A percentile compares a stretch with the other conserved stretches of the same genome.
Evolutionary conservation across 2,888 invertebrate species (phyloP).

Genomic region (Tillus elongatus): DNA sequence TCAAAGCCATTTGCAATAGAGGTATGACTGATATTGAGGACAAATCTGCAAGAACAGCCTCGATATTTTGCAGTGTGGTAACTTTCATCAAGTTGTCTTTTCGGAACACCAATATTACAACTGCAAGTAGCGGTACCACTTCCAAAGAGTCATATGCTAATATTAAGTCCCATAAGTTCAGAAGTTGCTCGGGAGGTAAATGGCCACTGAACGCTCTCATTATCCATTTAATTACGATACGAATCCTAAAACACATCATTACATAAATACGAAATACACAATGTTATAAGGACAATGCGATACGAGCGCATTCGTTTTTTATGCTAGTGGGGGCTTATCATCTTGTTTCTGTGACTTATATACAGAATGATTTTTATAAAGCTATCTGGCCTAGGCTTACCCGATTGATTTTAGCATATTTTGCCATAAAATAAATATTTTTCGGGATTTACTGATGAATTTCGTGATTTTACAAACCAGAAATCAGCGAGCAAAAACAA

Average conservation of each 20-base stretch:
- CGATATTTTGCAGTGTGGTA: slow-evolving; percentile 66
- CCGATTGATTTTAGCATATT: no score
- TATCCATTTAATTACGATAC: slow-evolving; percentile 91
- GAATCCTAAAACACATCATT: no score
- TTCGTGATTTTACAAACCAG: no score
- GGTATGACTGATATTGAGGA: slow-evolving; percentile 82
- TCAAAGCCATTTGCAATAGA: slow-evolving; percentile 67
- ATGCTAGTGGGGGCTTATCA: not conserved
- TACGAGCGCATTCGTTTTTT: no score
- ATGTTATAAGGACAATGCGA: no score
- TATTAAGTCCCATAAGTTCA: slow-evolving; percentile 87
- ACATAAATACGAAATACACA: no score
- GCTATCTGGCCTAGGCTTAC: no score
- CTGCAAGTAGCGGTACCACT: slow-evolving; percentile 76
- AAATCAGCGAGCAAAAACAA: no score
- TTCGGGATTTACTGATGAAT: no score
- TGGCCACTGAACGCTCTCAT: slow-evolving; percentile 95
- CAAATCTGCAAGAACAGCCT: slow-evolving; percentile 79
- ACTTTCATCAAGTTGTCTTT: slow-evolving; percentile 74
- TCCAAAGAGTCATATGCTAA: slow-evolving; percentile 89
- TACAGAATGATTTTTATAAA: no score
- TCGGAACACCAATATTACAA: slow-evolving; percentile 75
- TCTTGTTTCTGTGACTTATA: not conserved
- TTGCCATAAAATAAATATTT: no score
- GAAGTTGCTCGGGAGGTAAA: slow-evolving; percentile 81